A percentile compares a stretch with the other conserved stretches of the same genome.
These are phyloP conservation scores for Caiman crocodilus DNA, from an alignment of 2,797 vertebrate species.

Conservation along the genomic window DNA sequence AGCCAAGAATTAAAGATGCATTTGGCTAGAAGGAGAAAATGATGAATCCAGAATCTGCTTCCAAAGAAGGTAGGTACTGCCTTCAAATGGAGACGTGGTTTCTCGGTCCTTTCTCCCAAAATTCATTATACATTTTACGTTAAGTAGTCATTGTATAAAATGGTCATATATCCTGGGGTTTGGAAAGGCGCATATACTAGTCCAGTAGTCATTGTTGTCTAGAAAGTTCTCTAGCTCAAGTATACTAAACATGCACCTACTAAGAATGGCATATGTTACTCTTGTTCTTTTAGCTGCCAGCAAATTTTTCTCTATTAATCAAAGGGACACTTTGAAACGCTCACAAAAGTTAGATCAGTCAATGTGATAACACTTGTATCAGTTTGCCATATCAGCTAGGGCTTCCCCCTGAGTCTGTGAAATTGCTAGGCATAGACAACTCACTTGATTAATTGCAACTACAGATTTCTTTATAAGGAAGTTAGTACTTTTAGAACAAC, in stretches of 20 bases:
- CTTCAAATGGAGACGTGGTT: no score
- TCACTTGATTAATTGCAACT: constrained; percentile 83
- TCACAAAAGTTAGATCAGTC: constrained; percentile 60
- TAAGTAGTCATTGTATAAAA: no score
- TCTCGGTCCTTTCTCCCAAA: no score
- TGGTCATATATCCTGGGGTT: no score
- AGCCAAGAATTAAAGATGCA: no score
- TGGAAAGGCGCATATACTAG: no score
- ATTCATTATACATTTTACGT: no score
- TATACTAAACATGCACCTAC: background rate
- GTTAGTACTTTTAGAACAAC: constrained; percentile 76
- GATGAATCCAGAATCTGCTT: no score
- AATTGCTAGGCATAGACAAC: constrained; percentile 81
- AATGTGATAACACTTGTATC: constrained; percentile 70
- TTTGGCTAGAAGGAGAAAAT: no score
- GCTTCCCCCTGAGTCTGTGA: constrained; percentile 55
- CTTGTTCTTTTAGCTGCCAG: background rate
- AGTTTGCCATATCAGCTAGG: constrained; percentile 63
- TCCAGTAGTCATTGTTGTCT: rapidly evolving
- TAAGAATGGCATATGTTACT: background rate
- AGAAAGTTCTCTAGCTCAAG: background rate
- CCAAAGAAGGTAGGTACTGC: no score
- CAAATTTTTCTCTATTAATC: constrained; percentile 37
- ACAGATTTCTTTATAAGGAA: constrained; percentile 75
- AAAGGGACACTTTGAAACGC: constrained; percentile 68